These are phyloP conservation scores for Agrilus biguttatus DNA, from an alignment of 2,888 invertebrate genomes.

Conservation along the genomic window DNA sequence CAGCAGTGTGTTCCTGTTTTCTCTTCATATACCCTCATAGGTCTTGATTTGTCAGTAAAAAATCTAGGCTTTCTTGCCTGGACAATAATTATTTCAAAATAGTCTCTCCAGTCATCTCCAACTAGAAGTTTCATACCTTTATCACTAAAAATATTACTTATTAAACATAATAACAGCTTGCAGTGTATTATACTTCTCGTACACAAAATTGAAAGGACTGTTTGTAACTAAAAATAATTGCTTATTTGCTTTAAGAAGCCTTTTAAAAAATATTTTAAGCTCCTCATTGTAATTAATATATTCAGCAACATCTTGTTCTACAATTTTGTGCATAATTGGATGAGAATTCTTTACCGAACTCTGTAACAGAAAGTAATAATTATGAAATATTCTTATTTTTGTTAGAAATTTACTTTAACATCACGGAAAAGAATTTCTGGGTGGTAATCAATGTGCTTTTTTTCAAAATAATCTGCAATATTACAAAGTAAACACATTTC, in stretches of 20 bases:
- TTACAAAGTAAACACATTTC: slow-evolving; percentile 90
- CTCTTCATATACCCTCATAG: slow-evolving; percentile 78
- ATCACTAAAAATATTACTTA: slow-evolving; percentile 36
- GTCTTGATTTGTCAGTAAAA: slow-evolving; percentile 84
- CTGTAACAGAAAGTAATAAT: slow-evolving; percentile 30
- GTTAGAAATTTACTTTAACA: slow-evolving; percentile 11
- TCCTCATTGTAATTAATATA: slow-evolving; percentile 66
- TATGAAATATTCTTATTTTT: background rate
- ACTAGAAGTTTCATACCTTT: slow-evolving; percentile 83
- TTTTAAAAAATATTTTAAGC: slow-evolving; percentile 59
- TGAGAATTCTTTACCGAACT: slow-evolving; percentile 78
- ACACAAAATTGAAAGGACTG: slow-evolving; percentile 93
- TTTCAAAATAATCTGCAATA: slow-evolving; percentile 84
- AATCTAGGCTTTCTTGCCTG: slow-evolving; percentile 93
- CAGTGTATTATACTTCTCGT: slow-evolving; percentile 26
- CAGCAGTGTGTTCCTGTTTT: slow-evolving; percentile 70
- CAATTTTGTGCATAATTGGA: slow-evolving; percentile 78
- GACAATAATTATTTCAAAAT: slow-evolving; percentile 88
- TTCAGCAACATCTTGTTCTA: slow-evolving; percentile 65
- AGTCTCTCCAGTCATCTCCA: slow-evolving; percentile 76
- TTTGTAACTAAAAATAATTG: slow-evolving; percentile 93
- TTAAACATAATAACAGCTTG: background rate
- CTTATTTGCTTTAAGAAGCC: slow-evolving; percentile 60
- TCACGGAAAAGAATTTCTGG: slow-evolving; percentile 79
- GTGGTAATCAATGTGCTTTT: slow-evolving; percentile 81